Evolutionary conservation across 1,140 invertebrate species (phyloP), one percentile per base, ranked within the genome.

Genomic region (Batillaria attramentaria): DNA sequence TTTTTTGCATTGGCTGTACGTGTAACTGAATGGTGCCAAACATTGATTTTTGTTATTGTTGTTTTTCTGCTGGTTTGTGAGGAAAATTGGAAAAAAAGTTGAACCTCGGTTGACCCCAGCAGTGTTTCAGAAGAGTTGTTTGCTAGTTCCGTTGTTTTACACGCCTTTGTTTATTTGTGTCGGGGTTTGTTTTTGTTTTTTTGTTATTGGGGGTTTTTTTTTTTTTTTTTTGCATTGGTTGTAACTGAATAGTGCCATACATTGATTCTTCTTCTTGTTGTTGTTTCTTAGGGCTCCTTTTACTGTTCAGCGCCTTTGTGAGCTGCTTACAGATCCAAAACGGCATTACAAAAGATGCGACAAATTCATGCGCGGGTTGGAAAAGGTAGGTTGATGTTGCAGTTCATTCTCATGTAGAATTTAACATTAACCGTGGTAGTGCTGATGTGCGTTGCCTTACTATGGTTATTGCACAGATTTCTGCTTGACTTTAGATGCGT

Each of bases 291-390:
- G 96, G 74, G 97, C 97, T 2, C 98, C 98, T 0, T 99, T 99
- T 87, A 99, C 98, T 18, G 95, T 99, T 72, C 98, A 99, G 90
- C 93, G 98, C 79, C 94, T 99, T 62, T 98, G 97, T 91, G 98
- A 99, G 91, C 92, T 99, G 4, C 91, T 99, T 0, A 96, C 95
- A 3, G 93, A 94, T 80, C 97, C 98, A 6, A 93, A 94, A n/a
- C 97, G 96, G 89, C 96, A 99, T 88, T 99, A 99, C 89, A 97
- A 95, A 86, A 93, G 97, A 78, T 95, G 97, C 68, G 98, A 99
- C 89, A 99, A 99, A 91, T 99, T 96, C 89, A 95, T 99, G 94
- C 92, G 97, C 72, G 98, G 97, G 13, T 80, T 91, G 69, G 90
- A 91, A 84, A 90, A 90, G 87, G 90, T 90, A 81, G 31, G 39